These are phyloP conservation scores for Dinoponera quadriceps DNA, from an alignment of 1,140 invertebrate species.

Conservation along the genomic window DNA sequence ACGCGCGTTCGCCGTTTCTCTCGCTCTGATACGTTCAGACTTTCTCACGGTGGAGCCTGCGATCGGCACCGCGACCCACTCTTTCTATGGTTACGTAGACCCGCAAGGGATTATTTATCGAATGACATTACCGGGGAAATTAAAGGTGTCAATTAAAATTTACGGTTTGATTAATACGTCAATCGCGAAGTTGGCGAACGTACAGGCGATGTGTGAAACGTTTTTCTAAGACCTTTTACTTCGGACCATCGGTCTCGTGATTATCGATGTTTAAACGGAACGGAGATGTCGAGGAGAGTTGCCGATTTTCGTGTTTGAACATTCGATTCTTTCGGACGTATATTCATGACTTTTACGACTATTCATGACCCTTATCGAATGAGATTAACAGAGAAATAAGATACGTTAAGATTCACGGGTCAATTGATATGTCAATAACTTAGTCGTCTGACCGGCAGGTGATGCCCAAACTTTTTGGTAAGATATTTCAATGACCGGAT, in stretches of 20 bases:
- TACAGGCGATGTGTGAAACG: neutral
- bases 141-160: neutral
- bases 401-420: neutral
- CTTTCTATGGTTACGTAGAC: neutral
- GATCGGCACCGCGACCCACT: neutral
- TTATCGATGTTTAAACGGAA: no score
- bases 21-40: neutral
- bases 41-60: neutral
- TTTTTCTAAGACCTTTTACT: neutral
- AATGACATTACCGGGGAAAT: neutral
- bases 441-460: no score
- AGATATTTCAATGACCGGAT: constrained; percentile 3
- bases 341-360: no score
- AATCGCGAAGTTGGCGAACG: no score
- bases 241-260: neutral
- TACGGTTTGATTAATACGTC: neutral
- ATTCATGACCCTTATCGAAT: no score
- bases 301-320: no score
- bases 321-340: no score
- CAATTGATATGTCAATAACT: neutral
- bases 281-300: no score
- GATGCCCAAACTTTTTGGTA: neutral
- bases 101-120: constrained; percentile 3
- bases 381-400: no score
- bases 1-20: neutral